Evolutionary conservation across 2,113 vertebrate genomes (phyloP).

Genomic region (Microtus richardsoni): DNA sequence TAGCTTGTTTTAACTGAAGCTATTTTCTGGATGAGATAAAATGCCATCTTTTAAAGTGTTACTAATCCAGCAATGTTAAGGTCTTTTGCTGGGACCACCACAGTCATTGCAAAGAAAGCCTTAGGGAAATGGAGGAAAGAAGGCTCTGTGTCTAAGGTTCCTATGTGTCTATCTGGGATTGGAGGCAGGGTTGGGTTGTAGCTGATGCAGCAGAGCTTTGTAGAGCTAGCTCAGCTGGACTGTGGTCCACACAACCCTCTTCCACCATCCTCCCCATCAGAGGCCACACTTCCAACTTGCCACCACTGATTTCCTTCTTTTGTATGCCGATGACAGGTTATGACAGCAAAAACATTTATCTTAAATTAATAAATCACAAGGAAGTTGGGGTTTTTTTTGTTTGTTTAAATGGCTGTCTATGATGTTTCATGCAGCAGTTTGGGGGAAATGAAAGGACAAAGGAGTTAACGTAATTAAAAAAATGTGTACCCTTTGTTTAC

Average conservation of each 20-base stretch:
- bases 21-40: constrained; percentile 49
- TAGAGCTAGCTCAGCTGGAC: too few species aligned
- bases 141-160: not conserved
- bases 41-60: constrained; percentile 52
- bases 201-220: not conserved
- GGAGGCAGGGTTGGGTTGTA: too few species aligned
- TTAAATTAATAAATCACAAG: constrained; percentile 82
- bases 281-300: not conserved
- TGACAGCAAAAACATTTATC: constrained; percentile 82
- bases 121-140: not conserved
- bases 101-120: not conserved
- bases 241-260: too few species aligned
- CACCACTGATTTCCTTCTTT: constrained; percentile 75
- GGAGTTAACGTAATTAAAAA: constrained; percentile 78
- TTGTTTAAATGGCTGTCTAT: not conserved
- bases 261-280: not conserved
- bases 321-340: constrained; percentile 77
- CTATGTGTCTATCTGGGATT: not conserved
- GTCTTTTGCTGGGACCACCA: not conserved
- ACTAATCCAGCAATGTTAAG: constrained; percentile 23
- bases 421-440: constrained; percentile 70
- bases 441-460: constrained; percentile 64
- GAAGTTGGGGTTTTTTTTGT: not conserved
- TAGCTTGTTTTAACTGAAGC: constrained; percentile 66
- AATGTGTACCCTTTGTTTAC: constrained; percentile 71